These are phyloP conservation scores for Silurus aristotelis DNA, from an alignment of 2,797 vertebrate genomes.

Conservation along the genomic window DNA sequence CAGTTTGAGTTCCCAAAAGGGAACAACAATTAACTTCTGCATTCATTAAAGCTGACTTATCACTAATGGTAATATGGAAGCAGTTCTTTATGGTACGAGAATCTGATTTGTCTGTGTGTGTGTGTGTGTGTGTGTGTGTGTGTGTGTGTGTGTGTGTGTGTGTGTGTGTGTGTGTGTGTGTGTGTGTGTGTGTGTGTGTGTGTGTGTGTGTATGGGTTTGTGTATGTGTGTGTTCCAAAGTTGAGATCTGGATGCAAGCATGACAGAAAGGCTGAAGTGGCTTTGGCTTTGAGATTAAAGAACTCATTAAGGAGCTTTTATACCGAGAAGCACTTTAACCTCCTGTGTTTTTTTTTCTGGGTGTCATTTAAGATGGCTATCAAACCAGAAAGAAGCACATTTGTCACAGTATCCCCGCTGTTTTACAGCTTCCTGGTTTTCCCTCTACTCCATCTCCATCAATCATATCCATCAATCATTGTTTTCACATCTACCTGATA, in stretches of 20 bases:
- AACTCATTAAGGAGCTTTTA: conserved; percentile 16
- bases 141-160: neutral
- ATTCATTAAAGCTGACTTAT: conserved; percentile 44
- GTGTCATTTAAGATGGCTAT: neutral
- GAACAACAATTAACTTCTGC: conserved; percentile 20
- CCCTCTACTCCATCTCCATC: neutral
- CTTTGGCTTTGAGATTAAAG: neutral
- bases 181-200: neutral
- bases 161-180: neutral
- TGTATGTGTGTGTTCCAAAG: neutral
- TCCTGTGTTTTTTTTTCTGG: neutral
- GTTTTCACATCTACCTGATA: neutral
- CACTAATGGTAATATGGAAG: conserved; percentile 16
- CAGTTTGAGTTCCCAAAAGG: too few species aligned
- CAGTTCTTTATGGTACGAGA: conserved; percentile 25
- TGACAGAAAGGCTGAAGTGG: neutral
- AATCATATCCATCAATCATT: neutral
- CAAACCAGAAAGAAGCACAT: neutral
- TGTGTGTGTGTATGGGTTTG: neutral
- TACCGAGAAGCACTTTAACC: neutral
- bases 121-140: conserved; percentile 24
- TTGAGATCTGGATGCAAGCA: neutral
- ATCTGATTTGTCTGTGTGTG: too few species aligned
- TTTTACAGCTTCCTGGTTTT: neutral
- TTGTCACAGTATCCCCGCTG: neutral